Percentiles rank a stretch among this genome's conserved stretches.
Conservation (phyloP, 1,140 invertebrate genomes). For the Anoplophora glabripennis region DNA sequence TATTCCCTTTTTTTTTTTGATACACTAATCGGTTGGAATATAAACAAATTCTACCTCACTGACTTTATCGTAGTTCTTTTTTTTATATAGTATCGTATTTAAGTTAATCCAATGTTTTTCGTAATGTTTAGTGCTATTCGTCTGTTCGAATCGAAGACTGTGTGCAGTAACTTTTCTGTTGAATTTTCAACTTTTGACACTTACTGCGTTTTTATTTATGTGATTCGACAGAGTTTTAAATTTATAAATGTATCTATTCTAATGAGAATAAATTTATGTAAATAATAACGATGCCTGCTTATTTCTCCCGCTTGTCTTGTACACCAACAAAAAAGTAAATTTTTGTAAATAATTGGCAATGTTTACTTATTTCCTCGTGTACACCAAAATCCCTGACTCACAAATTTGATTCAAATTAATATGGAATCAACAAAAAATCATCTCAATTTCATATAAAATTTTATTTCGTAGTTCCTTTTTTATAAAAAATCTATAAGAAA, state of each 20-base stretch:
- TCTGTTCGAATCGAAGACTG: constrained; percentile 38
- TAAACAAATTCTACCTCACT: constrained; percentile 39
- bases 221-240: constrained; percentile 37
- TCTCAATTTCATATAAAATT: too few relatives aligned
- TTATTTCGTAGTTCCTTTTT: too few relatives aligned
- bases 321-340: too few relatives aligned
- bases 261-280: constrained; percentile 37
- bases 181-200: constrained; percentile 21
- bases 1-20: constrained; percentile 22
- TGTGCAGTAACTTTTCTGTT: constrained; percentile 30
- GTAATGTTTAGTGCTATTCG: constrained; percentile 18
- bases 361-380: too few relatives aligned
- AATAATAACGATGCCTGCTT: constrained; percentile 20
- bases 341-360: too few relatives aligned
- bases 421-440: too few relatives aligned
- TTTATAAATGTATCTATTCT: constrained; percentile 34
- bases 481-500: too few relatives aligned
- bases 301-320: neutral
- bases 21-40: constrained; percentile 24
- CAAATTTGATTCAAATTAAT: too few relatives aligned
- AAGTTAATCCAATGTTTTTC: constrained; percentile 23
- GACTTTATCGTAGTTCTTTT: constrained; percentile 24
- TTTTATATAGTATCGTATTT: constrained; percentile 26
- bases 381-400: too few relatives aligned
- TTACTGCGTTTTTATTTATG: constrained; percentile 26